phyloP scores from a whole-genome alignment of 1,140 invertebrate genomes.

The Pteromalus puparum region DNA sequence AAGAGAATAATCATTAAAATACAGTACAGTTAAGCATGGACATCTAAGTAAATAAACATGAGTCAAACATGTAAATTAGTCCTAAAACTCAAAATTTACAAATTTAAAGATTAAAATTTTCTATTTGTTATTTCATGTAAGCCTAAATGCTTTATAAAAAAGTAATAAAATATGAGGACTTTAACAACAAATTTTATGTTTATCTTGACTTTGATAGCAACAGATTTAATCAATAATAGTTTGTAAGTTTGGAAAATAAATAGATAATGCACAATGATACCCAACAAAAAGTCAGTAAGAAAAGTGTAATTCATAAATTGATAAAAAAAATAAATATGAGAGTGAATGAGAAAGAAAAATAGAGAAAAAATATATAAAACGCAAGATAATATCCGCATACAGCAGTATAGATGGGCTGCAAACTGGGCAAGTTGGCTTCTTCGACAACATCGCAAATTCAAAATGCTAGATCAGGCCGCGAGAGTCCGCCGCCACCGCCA shows the following conservation, averaged over 20 bases:
- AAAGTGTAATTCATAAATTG: not conserved
- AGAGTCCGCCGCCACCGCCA: slow-evolving; percentile 76
- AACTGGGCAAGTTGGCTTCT: slow-evolving; percentile 83
- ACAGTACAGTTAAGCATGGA: not conserved
- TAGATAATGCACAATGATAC: not conserved
- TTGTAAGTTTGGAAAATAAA: not conserved
- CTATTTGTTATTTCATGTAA: not conserved
- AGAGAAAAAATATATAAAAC: not conserved
- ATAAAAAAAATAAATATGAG: not conserved
- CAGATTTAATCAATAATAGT: not conserved
- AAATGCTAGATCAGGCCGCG: slow-evolving; percentile 68
- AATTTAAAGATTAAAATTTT: not conserved
- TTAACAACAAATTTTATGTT: not conserved
- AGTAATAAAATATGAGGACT: not conserved
- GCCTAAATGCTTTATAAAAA: not conserved
- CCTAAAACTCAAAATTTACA: not conserved
- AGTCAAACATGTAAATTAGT: not conserved
- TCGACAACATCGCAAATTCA: slow-evolving; percentile 77
- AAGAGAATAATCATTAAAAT: not conserved
- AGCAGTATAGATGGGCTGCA: slow-evolving; percentile 81
- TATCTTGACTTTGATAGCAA: not conserved
- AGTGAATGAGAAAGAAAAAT: not conserved
- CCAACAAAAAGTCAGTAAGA: not conserved
- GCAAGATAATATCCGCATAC: not conserved
- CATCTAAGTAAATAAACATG: not conserved